Conservation (phyloP, 2,113 vertebrate species). For the Caranx ignobilis region DNA sequence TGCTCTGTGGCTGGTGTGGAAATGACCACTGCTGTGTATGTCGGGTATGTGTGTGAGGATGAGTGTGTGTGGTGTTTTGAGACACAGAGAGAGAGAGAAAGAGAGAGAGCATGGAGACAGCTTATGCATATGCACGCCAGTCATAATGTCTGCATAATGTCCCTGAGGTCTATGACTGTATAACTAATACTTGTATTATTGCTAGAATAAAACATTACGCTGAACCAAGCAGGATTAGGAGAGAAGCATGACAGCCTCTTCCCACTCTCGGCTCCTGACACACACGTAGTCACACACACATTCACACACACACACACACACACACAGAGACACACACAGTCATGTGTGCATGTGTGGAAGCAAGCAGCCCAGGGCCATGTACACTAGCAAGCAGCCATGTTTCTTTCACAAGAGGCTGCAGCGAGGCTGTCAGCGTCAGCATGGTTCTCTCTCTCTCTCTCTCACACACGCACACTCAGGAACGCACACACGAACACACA, state of each 20-base stretch:
- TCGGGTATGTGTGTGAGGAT: neutral
- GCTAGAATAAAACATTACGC: slow-evolving; percentile 72
- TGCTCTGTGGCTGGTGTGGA: slow-evolving; percentile 29
- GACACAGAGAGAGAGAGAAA: neutral
- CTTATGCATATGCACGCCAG: slow-evolving; percentile 49
- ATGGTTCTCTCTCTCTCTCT: slow-evolving; percentile 32
- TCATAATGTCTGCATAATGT: slow-evolving; percentile 65
- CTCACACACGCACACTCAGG: slow-evolving; percentile 10
- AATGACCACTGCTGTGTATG: slow-evolving; percentile 48
- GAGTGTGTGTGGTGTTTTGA: slow-evolving; percentile 3
- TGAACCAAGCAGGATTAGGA: slow-evolving; percentile 71
- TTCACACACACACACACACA: slow-evolving; percentile 37
- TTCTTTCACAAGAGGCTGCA: slow-evolving; percentile 74
- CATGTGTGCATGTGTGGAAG: slow-evolving; percentile 62
- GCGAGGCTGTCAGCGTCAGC: slow-evolving; percentile 67
- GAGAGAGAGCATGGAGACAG: slow-evolving; percentile 20
- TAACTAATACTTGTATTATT: slow-evolving; percentile 77
- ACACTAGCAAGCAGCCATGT: slow-evolving; percentile 80
- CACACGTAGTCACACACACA: slow-evolving; percentile 8
- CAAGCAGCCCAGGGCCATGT: slow-evolving; percentile 75
- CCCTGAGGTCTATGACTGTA: slow-evolving; percentile 65
- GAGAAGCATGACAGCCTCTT: slow-evolving; percentile 72
- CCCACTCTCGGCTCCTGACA: slow-evolving; percentile 44
- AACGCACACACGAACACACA: slow-evolving; percentile 7
- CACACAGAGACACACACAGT: slow-evolving; percentile 16